Base-by-base conservation (phyloP, 2,113 vertebrate genomes). In the Hemiscyllium ocellatum region DNA sequence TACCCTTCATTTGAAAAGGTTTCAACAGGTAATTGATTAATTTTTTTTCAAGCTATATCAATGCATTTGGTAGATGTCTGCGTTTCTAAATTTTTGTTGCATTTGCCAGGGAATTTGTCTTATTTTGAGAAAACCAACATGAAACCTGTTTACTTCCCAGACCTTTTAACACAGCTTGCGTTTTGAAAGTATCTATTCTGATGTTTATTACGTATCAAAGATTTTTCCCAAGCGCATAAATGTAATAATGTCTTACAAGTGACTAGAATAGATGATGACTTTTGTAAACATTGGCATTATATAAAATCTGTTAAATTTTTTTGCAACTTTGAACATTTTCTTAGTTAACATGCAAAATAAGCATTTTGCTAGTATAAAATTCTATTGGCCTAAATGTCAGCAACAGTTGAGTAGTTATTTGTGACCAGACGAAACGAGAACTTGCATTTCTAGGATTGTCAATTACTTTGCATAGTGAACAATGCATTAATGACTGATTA, bases 1-100 rank as follows among this genome's bases (percentile, higher is more conserved):
- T 94, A 99, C 99, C 1, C 98, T 99, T 95, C 99, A 99, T 97
- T 97, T 99, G 96, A 99, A 99, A 97, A 98, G 99, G 97, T 99
- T 99, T 97, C 99, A 99, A 78, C 99, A 99, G 96, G 99, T 99
- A 96, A 96, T 95, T 52, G 33, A 52, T 76, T 13, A 52, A 72
- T 76, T 70, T 0, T 5, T n/a, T 70, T 69, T 5, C 33, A 52
- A 8, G 22, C 65, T 66, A 37, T 13, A 47, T 69, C 24, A 47
- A 70, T 68, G n/a, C 66, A 47, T 10, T 22, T 70, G 65, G 37
- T 69, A 17, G 80, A 33, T 29, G 33, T 95, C 47, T 52, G n/a
- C 50, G 42, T 69, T 72, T 70, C 42, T 70, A 15, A 3, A 70
- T 72, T 69, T 70, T 26, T 70, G 85, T 94, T 37, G 4, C 19